Evolutionary conservation across 2,113 vertebrate genomes (phyloP).

Genomic region (Drymodes brunneopygia): DNA sequence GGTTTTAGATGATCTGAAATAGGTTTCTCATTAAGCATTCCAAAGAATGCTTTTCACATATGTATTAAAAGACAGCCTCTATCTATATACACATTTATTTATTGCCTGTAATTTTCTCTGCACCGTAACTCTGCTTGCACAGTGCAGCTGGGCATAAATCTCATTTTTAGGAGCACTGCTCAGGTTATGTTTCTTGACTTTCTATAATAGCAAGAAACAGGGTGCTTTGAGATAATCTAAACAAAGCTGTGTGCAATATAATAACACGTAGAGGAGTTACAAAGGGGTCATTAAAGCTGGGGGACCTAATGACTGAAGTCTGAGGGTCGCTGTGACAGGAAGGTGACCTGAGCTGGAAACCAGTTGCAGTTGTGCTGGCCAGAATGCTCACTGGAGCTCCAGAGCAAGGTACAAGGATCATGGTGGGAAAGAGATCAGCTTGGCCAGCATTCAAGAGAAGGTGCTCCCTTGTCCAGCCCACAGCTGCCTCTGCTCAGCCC

Average conservation of each 20-base stretch:
- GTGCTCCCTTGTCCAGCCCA: background rate
- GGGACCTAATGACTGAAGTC: background rate
- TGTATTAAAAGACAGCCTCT: background rate
- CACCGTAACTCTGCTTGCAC: slow-evolving; percentile 7
- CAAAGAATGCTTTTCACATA: slow-evolving; percentile 34
- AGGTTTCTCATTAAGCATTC: slow-evolving; percentile 30
- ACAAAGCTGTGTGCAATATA: background rate
- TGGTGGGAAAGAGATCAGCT: background rate
- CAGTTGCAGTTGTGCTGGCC: background rate
- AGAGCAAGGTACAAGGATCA: background rate
- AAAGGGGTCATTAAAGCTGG: background rate
- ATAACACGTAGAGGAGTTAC: background rate
- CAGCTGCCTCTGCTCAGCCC: background rate
- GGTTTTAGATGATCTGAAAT: slow-evolving; percentile 4
- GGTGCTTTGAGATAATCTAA: background rate
- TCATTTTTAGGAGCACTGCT: slow-evolving; percentile 38
- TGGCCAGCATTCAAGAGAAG: background rate
- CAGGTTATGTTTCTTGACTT: slow-evolving; percentile 28
- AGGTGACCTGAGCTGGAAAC: background rate
- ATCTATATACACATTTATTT: slow-evolving; percentile 12
- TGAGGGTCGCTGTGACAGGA: background rate
- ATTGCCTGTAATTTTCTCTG: slow-evolving; percentile 47
- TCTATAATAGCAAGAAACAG: slow-evolving; percentile 4
- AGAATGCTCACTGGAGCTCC: background rate
- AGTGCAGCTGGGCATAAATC: slow-evolving; percentile 25